These are phyloP conservation scores for Lepidocyrtoides sp. DNA, from an alignment of 2,888 invertebrate genomes.

Conservation along the genomic window DNA sequence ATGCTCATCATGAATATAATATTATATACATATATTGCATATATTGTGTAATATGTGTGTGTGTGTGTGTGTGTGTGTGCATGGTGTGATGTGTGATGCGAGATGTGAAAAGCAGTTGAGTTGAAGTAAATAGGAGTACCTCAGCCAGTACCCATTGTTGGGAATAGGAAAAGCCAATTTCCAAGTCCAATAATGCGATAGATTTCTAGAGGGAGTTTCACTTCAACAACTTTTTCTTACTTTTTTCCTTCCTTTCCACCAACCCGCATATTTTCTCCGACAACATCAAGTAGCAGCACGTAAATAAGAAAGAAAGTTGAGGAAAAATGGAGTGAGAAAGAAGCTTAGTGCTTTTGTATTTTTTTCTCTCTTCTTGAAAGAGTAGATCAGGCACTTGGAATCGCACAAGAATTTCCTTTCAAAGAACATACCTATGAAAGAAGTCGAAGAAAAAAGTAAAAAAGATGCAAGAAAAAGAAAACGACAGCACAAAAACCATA, in stretches of 20 bases:
- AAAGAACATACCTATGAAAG: constrained; percentile 10
- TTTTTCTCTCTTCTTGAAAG: constrained; percentile 33
- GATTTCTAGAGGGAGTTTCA: constrained; percentile 64
- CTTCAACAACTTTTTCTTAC: constrained; percentile 43
- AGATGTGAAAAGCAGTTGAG: constrained; percentile 9
- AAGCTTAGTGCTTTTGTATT: constrained; percentile 25
- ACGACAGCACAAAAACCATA: background rate
- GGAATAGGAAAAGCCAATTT: constrained; percentile 54
- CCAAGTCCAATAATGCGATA: constrained; percentile 55
- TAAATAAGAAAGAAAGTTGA: background rate
- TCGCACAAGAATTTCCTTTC: constrained; percentile 33
- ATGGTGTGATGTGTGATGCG: background rate
- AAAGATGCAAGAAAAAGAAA: background rate
- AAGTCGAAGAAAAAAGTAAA: background rate
- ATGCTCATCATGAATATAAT: constrained; percentile 17
- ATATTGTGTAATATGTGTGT: no score
- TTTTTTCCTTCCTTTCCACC: constrained; percentile 24
- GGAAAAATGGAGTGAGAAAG: constrained; percentile 27
- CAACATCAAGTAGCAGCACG: constrained; percentile 19
- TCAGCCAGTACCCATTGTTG: constrained; percentile 16
- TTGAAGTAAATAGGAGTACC: constrained; percentile 28
- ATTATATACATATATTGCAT: no score
- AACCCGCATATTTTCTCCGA: constrained; percentile 14
- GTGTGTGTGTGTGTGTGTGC: no score
- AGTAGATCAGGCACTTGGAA: constrained; percentile 33